Evolutionary conservation across 2,888 invertebrate genomes (phyloP).

Genomic region (Caenorhabditis plicata): DNA sequence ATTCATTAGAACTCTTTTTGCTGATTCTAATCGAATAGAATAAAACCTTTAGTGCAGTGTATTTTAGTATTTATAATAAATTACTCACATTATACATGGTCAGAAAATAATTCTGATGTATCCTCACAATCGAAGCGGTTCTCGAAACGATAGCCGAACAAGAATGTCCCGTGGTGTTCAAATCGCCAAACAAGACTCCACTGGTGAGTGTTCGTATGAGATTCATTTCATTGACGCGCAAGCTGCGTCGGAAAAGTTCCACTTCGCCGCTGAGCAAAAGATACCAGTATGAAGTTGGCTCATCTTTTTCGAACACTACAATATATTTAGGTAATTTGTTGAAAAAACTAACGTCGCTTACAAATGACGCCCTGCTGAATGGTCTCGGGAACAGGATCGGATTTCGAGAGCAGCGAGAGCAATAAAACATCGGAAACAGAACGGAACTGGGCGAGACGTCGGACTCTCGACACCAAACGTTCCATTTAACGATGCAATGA

Average conservation of each 20-base stretch:
- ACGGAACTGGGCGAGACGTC: constrained; percentile 43
- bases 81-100: constrained; percentile 57
- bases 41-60: no score
- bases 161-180: constrained; percentile 49
- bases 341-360: constrained; percentile 33
- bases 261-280: constrained; percentile 62
- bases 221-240: constrained; percentile 3
- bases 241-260: constrained; percentile 49
- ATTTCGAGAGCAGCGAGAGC: constrained; percentile 45
- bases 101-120: constrained; percentile 58
- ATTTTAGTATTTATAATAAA: no score
- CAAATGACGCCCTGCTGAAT: constrained; percentile 57
- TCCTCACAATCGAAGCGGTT: constrained; percentile 55
- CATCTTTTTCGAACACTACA: constrained; percentile 62
- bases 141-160: constrained; percentile 57
- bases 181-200: constrained; percentile 55
- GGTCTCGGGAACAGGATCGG: constrained; percentile 52
- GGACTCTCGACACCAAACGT: constrained; percentile 44
- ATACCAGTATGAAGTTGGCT: constrained; percentile 58
- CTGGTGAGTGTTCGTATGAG: not conserved
- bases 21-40: no score
- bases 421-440: constrained; percentile 54
- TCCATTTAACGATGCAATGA: constrained; percentile 54
- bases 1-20: not conserved
- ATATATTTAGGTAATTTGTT: constrained; percentile 6